Percentiles rank a stretch among this genome's conserved stretches.
Conservation (phyloP, 2,888 invertebrate species). For the Bugula neritina region DNA sequence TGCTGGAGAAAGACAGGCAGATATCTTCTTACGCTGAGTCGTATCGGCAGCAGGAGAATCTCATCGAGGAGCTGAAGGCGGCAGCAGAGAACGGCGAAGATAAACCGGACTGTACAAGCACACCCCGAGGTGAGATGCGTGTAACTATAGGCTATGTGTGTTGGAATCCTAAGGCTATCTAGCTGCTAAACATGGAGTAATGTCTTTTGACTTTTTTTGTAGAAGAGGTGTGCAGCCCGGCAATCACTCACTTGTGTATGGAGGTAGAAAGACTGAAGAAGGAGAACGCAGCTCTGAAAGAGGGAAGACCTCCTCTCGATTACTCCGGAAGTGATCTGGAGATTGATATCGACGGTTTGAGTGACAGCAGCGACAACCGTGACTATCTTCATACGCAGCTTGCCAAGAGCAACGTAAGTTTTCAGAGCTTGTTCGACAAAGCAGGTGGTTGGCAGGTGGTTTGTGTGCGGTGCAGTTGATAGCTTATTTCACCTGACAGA, state of each 20-base stretch:
- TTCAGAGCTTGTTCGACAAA: too few relatives aligned
- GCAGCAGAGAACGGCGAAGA: background rate
- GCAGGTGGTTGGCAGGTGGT: too few relatives aligned
- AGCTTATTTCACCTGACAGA: too few relatives aligned
- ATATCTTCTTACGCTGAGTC: background rate
- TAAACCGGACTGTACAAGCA: constrained; percentile 12
- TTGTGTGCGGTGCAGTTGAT: too few relatives aligned
- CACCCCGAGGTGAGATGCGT: background rate
- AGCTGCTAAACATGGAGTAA: background rate
- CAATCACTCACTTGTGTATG: background rate
- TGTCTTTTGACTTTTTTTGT: background rate
- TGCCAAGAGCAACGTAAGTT: constrained; percentile 8
- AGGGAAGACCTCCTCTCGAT: background rate
- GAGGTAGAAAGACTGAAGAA: background rate
- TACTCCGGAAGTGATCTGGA: background rate
- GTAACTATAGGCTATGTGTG: background rate
- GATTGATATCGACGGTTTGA: constrained; percentile 3
- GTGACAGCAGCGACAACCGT: background rate
- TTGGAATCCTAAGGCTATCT: background rate
- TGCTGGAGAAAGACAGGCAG: background rate
- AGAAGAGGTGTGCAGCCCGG: background rate
- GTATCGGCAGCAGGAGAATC: background rate
- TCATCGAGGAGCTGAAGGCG: background rate
- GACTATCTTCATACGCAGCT: background rate
- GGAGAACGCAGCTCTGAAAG: constrained; percentile 18